Base-by-base conservation (phyloP, 2,888 invertebrate genomes). In the Platerodrilus igneus region DNA sequence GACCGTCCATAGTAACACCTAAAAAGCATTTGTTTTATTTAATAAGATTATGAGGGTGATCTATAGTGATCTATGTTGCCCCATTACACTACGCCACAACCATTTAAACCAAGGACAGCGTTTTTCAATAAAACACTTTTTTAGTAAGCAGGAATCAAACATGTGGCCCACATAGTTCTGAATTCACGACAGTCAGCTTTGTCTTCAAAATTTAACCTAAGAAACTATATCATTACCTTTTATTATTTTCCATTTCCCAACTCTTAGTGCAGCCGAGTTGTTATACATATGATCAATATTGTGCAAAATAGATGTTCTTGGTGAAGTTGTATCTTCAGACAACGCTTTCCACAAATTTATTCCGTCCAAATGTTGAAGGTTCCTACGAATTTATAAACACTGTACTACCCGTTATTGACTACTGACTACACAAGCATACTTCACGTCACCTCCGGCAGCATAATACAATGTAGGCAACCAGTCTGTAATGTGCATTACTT, bases 381-480 rank as follows among this genome's bases (percentile, higher is more conserved):
- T 53, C 23, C 73, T 74, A 23, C 5, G 7, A 19, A 19, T n/a
- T n/a, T n/a, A n/a, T n/a, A n/a, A n/a, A n/a, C n/a, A n/a, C n/a
- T n/a, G n/a, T n/a, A n/a, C n/a, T n/a, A n/a, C n/a, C n/a, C n/a
- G n/a, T n/a, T n/a, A n/a, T n/a, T n/a, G n/a, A n/a, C n/a, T n/a
- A n/a, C n/a, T n/a, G n/a, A n/a, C n/a, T n/a, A 20, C 7, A 6
- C 5, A 23, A 7, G 7, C 5, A 8, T 23, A 70, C 66, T 69
- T 70, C 2, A 58, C 27, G 50, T 77, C 63, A 1, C 76, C 76
- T 1, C 83, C 83, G 0, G 86, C 86, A 0, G 84, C 86, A 21
- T 72, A 64, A 42, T 84, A 67, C 1, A 94, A 63, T 0, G 93
- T 93, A 0, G 94, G 93, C 34, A 93, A 64, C 92, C 92, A 93